Evolutionary conservation across 2,888 invertebrate species (phyloP).

Genomic region (Panzeria rudis): DNA sequence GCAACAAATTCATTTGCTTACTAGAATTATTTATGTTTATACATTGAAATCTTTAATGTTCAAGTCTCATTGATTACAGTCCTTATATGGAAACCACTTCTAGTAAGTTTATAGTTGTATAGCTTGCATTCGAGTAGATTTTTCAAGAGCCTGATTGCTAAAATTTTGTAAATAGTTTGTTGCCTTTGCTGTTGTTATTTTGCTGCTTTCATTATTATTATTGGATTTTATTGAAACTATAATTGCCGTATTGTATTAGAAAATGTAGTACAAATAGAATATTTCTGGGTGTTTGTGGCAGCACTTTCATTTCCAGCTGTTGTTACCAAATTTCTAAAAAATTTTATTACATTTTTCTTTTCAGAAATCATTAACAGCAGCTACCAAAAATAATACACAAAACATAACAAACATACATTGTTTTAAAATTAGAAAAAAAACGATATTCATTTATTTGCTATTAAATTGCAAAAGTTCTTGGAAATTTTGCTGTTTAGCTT

Average conservation of each 20-base stretch:
- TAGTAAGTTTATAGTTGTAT: neutral
- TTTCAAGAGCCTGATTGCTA: conserved; percentile 20
- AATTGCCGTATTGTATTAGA: conserved; percentile 50
- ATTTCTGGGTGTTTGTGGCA: conserved; percentile 9
- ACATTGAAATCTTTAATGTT: neutral
- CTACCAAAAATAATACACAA: neutral
- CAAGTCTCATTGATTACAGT: neutral
- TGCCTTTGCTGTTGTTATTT: neutral
- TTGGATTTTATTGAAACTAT: conserved; percentile 44
- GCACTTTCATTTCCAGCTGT: conserved; percentile 58
- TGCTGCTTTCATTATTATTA: conserved; percentile 13
- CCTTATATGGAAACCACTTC: neutral
- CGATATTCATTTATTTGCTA: neutral
- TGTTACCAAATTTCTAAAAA: conserved; percentile 46
- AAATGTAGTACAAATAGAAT: neutral
- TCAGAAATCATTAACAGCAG: conserved; percentile 20
- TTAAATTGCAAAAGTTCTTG: conserved; percentile 33
- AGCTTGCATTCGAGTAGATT: conserved; percentile 11
- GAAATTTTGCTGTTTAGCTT: conserved; percentile 14
- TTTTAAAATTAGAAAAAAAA: conserved; percentile 16
- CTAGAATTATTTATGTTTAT: neutral
- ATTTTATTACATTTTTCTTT: conserved; percentile 5
- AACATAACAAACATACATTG: conserved; percentile 15
- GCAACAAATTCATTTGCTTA: conserved; percentile 1
- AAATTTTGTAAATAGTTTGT: neutral